These are phyloP conservation scores for Sardina pilchardus DNA, from an alignment of 2,113 vertebrate genomes.

Conservation along the genomic window DNA sequence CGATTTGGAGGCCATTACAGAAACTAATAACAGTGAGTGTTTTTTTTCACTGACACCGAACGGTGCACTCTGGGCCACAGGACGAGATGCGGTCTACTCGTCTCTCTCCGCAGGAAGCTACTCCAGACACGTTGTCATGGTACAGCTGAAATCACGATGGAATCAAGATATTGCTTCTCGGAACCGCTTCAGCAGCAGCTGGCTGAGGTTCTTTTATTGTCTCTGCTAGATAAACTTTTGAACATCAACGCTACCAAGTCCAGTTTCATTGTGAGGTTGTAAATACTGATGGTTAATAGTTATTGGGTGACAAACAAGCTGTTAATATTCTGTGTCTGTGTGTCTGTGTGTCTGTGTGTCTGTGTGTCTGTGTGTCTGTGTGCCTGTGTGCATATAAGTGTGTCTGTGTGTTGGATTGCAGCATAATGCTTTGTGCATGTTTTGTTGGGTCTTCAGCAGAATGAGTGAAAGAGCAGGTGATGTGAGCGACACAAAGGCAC, in stretches of 20 bases:
- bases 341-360: background rate
- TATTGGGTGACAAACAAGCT: background rate
- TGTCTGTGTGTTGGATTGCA: background rate
- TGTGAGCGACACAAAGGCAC: conserved; percentile 10
- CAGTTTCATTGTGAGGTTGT: background rate
- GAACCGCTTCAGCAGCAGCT: background rate
- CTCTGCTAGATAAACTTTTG: background rate
- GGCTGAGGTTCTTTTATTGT: background rate
- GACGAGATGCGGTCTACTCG: background rate
- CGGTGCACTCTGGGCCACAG: background rate
- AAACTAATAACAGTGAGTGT: background rate
- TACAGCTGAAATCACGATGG: background rate
- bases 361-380: background rate
- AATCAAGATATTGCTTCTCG: background rate
- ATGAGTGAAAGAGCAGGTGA: background rate
- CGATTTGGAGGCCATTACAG: background rate
- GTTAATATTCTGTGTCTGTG: background rate
- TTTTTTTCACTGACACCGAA: background rate
- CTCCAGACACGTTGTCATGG: background rate
- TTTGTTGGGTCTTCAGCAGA: background rate
- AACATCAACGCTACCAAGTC: background rate
- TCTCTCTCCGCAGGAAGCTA: background rate
- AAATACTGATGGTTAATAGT: background rate
- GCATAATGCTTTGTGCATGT: background rate
- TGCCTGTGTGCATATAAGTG: background rate